Conservation (phyloP, 2,113 vertebrate species). For the Chionomys nivalis region DNA sequence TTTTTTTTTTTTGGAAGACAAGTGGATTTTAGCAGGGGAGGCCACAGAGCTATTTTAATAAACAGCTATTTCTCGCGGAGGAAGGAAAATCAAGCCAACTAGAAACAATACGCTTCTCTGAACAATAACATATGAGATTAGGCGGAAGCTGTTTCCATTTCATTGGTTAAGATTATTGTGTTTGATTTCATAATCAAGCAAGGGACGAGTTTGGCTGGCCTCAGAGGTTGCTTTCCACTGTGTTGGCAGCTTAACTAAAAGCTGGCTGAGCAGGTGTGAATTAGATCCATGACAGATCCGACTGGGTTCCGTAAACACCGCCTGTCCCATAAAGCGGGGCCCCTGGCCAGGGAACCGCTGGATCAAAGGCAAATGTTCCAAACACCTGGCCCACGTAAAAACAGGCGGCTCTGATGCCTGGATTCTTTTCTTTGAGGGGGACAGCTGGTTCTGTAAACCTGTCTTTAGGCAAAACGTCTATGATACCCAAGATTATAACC, state of each 20-base stretch:
- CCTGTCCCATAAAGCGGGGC: not conserved
- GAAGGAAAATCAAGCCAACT: conserved; percentile 8
- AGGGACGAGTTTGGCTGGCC: conserved; percentile 12
- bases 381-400: not conserved
- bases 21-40: conserved; percentile 50
- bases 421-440: not conserved
- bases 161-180: conserved; percentile 55
- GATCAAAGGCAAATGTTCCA: not conserved
- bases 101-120: conserved; percentile 62
- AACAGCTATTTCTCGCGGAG: conserved; percentile 62
- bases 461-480: not conserved
- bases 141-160: conserved; percentile 58
- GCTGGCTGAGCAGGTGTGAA: not conserved
- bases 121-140: conserved; percentile 38
- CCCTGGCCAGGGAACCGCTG: not conserved
- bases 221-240: not conserved
- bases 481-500: not conserved
- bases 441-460: not conserved
- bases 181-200: conserved; percentile 71
- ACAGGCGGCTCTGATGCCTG: not conserved
- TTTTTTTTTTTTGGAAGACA: conserved; percentile 56
- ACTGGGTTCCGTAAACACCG: not conserved
- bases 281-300: not conserved
- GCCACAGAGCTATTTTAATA: conserved; percentile 56
- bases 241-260: conserved; percentile 55